A percentile compares a stretch with the other conserved stretches of the same genome.
These are phyloP conservation scores for Nycticebus coucang DNA, from an alignment of 2,113 vertebrate genomes.

Conservation along the genomic window DNA sequence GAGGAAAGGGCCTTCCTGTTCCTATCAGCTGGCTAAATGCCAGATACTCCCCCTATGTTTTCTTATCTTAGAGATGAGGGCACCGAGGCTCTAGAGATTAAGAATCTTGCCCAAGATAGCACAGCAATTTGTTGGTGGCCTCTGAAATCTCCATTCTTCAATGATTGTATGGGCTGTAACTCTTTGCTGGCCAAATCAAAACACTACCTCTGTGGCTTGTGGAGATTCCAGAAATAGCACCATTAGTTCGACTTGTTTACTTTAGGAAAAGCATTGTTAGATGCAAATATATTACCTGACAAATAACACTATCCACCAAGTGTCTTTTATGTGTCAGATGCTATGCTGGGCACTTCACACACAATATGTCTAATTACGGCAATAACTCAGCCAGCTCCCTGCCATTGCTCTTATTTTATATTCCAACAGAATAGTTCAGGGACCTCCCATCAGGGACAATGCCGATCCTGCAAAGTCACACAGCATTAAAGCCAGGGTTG, in stretches of 20 bases:
- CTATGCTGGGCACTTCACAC: background rate
- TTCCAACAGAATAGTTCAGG: background rate
- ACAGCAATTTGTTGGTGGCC: background rate
- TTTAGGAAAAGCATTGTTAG: slow-evolving; percentile 9
- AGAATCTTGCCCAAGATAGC: background rate
- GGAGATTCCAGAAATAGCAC: background rate
- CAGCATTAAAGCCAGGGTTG: background rate
- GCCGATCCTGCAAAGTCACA: background rate
- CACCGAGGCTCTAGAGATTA: background rate
- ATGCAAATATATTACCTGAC: background rate
- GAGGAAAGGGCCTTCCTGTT: too few relatives aligned
- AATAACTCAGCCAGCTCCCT: slow-evolving; percentile 27
- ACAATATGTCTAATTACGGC: slow-evolving; percentile 34
- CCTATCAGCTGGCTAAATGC: background rate
- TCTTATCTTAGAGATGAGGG: background rate
- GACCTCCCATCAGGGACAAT: background rate
- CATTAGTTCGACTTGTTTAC: background rate
- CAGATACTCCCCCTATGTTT: background rate
- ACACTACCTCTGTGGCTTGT: background rate
- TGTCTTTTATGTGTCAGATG: slow-evolving; percentile 6
- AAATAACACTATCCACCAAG: slow-evolving; percentile 27
- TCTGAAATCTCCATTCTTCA: background rate
- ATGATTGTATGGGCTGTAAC: background rate
- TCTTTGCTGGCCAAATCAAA: background rate
- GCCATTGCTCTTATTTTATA: background rate